Evolutionary conservation across 2,113 vertebrate genomes (phyloP).

Genomic region (Neogale vison): DNA sequence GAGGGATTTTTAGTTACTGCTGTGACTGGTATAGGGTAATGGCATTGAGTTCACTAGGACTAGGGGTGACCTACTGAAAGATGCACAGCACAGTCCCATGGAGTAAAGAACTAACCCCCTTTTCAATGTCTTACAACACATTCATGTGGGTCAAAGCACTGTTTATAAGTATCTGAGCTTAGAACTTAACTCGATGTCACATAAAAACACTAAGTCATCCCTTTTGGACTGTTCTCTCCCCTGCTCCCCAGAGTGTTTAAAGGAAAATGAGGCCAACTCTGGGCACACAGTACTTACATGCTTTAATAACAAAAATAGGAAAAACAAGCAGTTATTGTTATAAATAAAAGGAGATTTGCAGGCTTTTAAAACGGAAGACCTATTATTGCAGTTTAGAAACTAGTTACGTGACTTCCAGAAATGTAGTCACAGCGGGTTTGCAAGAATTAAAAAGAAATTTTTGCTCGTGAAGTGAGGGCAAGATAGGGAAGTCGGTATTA

Average conservation of each 20-base stretch:
- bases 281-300: neutral
- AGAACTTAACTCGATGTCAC: neutral
- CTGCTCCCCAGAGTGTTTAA: neutral
- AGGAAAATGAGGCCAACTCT: neutral
- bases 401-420: neutral
- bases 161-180: neutral
- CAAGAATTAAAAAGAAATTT: slow-evolving; percentile 9
- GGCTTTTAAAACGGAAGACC: neutral
- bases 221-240: neutral
- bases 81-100: neutral
- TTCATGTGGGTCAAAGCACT: neutral
- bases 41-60: neutral
- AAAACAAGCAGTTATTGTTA: neutral
- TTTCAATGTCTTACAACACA: neutral
- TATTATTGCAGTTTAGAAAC: neutral
- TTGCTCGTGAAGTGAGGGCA: neutral
- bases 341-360: neutral
- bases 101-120: neutral
- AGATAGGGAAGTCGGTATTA: neutral
- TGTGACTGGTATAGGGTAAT: neutral
- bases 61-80: neutral
- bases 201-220: neutral
- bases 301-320: neutral
- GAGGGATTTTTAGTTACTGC: neutral
- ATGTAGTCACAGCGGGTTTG: neutral